Evolutionary conservation across 2,888 invertebrate genomes (phyloP).

Genomic region (Amiota mariae): DNA sequence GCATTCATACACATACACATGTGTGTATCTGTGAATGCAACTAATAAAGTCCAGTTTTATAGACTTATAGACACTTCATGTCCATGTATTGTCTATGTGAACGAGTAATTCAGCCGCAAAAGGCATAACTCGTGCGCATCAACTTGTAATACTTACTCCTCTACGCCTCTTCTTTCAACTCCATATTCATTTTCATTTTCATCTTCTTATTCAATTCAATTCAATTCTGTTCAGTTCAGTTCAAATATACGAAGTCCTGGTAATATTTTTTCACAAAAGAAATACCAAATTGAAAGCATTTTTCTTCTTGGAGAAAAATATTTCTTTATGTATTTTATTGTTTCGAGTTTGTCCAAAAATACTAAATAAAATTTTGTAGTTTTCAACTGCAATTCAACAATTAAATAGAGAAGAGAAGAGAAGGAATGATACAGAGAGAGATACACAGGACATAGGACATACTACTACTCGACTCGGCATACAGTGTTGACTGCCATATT

Average conservation of each 20-base stretch:
- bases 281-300: slow-evolving; percentile 59
- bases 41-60: slow-evolving; percentile 65
- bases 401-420: too few species aligned
- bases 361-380: slow-evolving; percentile 64
- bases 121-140: slow-evolving; percentile 62
- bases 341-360: slow-evolving; percentile 42
- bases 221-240: too few species aligned
- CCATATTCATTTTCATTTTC: slow-evolving; percentile 27
- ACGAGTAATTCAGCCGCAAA: slow-evolving; percentile 33
- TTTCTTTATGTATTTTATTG: slow-evolving; percentile 42
- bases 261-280: slow-evolving; percentile 46
- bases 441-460: slow-evolving; percentile 13
- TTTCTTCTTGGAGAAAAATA: slow-evolving; percentile 35
- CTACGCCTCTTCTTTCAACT: slow-evolving; percentile 1
- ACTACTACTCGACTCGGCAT: background rate
- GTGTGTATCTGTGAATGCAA: slow-evolving; percentile 43
- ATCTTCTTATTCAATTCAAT: too few species aligned
- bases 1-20: slow-evolving; percentile 10
- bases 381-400: slow-evolving; percentile 58
- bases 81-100: slow-evolving; percentile 3
- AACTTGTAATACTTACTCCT: slow-evolving; percentile 37
- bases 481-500: slow-evolving; percentile 56
- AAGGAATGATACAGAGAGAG: slow-evolving; percentile 11
- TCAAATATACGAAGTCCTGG: slow-evolving; percentile 26
- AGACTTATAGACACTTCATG: slow-evolving; percentile 47